Conservation (phyloP, 1,140 invertebrate species). For the Sycophaga agraensis region DNA sequence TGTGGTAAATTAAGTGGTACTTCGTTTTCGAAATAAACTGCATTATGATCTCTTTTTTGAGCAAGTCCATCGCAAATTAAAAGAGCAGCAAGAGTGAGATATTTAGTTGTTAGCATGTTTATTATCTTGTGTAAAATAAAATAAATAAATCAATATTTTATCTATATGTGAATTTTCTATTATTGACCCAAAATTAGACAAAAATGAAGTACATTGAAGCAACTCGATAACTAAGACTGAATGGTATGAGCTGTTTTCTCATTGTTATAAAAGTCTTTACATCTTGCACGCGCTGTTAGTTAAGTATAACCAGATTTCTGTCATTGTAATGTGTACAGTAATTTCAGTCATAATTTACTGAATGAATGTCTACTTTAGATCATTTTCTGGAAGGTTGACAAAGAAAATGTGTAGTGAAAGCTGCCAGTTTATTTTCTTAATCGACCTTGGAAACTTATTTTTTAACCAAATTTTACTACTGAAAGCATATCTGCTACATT, state of each 20-base stretch:
- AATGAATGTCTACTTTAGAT: constrained; percentile 28
- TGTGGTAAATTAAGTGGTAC: not conserved
- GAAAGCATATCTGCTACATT: no score
- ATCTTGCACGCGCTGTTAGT: not conserved
- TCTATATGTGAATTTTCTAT: not conserved
- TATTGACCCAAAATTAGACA: not conserved
- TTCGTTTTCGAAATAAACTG: constrained; percentile 1
- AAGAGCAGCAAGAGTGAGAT: not conserved
- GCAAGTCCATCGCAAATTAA: constrained; percentile 2
- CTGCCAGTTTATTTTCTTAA: constrained; percentile 9
- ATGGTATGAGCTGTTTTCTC: not conserved
- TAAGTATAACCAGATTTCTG: constrained; percentile 35
- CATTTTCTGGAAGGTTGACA: constrained; percentile 33
- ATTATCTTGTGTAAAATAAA: no score
- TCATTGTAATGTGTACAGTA: constrained; percentile 34
- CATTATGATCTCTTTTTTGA: constrained; percentile 19
- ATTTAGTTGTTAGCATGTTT: not conserved
- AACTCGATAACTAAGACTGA: not conserved
- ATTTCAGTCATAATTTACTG: constrained; percentile 21
- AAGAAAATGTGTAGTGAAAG: constrained; percentile 48
- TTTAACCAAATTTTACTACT: no score
- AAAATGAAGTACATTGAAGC: not conserved
- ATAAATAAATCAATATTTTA: not conserved
- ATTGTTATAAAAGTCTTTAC: constrained; percentile 1
- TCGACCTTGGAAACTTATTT: no score